Evolutionary conservation across 2,113 vertebrate species (phyloP).

Genomic region (Hydrochoerus hydrochaeris): DNA sequence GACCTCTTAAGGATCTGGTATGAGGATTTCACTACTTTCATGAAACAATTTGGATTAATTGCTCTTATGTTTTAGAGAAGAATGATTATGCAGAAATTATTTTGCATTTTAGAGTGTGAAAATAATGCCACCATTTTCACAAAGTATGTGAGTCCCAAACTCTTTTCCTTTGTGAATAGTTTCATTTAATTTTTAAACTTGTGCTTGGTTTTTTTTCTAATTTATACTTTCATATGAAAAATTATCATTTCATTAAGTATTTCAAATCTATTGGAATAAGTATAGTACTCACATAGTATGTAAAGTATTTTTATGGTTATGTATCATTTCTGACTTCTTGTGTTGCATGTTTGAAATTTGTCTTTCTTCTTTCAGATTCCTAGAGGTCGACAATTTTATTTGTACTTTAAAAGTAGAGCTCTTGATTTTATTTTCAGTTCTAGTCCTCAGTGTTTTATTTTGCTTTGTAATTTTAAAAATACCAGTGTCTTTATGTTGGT

Average conservation of each 20-base stretch:
- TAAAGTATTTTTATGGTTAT: constrained; percentile 8
- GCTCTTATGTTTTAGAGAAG: neutral
- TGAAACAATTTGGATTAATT: neutral
- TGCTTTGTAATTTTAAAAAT: neutral
- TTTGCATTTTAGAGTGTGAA: constrained; percentile 13
- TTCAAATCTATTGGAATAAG: neutral
- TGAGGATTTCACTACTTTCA: neutral
- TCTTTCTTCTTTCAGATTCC: neutral
- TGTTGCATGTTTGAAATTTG: neutral
- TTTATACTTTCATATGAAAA: constrained; percentile 25
- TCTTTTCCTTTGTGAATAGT: neutral
- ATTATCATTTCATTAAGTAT: neutral
- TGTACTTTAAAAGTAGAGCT: constrained; percentile 16
- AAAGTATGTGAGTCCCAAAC: neutral
- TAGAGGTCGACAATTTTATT: neutral
- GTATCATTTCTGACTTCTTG: neutral
- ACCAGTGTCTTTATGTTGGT: neutral
- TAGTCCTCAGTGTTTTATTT: neutral
- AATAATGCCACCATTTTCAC: neutral
- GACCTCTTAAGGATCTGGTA: neutral
- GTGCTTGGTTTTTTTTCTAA: neutral
- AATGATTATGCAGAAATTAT: neutral
- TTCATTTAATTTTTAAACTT: constrained; percentile 1
- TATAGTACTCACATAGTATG: neutral
- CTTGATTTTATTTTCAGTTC: neutral